phyloP scores from a whole-genome alignment of 2,113 vertebrate species.

The Cebidichthys violaceus region DNA sequence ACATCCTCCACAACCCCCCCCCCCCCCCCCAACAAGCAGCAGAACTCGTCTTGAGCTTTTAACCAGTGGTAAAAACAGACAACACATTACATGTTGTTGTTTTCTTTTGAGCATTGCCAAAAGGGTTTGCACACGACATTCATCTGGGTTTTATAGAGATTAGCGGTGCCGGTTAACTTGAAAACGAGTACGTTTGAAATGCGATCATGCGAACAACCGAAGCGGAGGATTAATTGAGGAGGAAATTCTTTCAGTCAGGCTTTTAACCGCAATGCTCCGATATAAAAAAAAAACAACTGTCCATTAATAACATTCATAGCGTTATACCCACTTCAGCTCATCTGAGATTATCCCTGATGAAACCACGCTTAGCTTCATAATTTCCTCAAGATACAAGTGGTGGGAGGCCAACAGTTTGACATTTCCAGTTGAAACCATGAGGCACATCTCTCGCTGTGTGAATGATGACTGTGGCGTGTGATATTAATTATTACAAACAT shows the following conservation, averaged over 20 bases:
- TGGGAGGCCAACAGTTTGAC: constrained; percentile 26
- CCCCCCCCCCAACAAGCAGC: constrained; percentile 30
- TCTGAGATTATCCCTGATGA: constrained; percentile 62
- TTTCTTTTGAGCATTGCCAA: constrained; percentile 17
- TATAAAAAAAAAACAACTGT: constrained; percentile 49
- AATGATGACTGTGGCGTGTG: constrained; percentile 28
- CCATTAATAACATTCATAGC: constrained; percentile 67
- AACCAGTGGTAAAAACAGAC: constrained; percentile 30
- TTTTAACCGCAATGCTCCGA: constrained; percentile 61
- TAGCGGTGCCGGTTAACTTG: constrained; percentile 48
- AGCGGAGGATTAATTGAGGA: constrained; percentile 70
- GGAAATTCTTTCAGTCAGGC: constrained; percentile 61
- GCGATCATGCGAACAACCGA: constrained; percentile 59
- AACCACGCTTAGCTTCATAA: constrained; percentile 43
- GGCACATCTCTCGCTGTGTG: constrained; percentile 32
- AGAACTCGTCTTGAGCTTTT: constrained; percentile 31
- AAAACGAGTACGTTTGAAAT: constrained; percentile 53
- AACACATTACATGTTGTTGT: constrained; percentile 26
- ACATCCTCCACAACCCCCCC: background rate
- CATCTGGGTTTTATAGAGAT: constrained; percentile 51
- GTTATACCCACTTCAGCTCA: constrained; percentile 33
- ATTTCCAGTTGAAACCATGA: constrained; percentile 33
- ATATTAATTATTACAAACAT: constrained; percentile 57
- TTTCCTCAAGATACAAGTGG: constrained; percentile 51
- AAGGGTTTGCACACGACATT: constrained; percentile 38